Base-by-base conservation (phyloP, 2,797 vertebrate species). In the Hippopotamyrus pictus region DNA sequence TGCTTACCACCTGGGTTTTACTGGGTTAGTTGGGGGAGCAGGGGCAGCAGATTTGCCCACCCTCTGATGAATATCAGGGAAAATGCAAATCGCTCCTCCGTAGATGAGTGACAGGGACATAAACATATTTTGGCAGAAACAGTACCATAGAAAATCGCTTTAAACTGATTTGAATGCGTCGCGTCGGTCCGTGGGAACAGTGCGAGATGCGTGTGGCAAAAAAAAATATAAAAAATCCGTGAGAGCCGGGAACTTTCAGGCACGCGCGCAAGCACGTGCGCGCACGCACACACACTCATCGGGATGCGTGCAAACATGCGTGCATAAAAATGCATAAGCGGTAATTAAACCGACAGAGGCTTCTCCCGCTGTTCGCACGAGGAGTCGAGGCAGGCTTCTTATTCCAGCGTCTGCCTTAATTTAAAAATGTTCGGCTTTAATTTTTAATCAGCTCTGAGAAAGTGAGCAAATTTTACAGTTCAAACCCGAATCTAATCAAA, bases 81-180 rank as follows among this genome's bases (percentile, higher is more conserved):
- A 88, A 48, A 90, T 89, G 73, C 33, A 89, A 89, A 91, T 88
- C 76, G 89, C 73, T 90, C 65, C 14, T 8, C 89, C 17, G 50
- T 57, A 88, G 44, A 87, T 92, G 91, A 92, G 37, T 91, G 92
- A 91, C 92, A 88, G 90, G 86, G 69, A 92, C 87, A 89, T 88
- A 90, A 92, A 92, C 88, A 85, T 25, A 88, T 89, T 90, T 90
- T 90, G 91, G 90, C 91, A 91, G 86, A 88, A 91, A 90, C 88
- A 90, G 91, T 79, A 86, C 83, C 88, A 14, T 91, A 86, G 25
- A 82, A 91, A 92, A 92, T 91, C 91, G 87, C 53, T 92, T 91
- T 91, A 69, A 85, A 88, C 89, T 89, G 89, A 90, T 92, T 53
- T 91, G 90, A 91, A 92, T 92, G 89, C 90, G 91, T 90, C 88